phyloP scores from a whole-genome alignment of 2,113 vertebrate genomes.

The Stigmatopora nigra region DNA sequence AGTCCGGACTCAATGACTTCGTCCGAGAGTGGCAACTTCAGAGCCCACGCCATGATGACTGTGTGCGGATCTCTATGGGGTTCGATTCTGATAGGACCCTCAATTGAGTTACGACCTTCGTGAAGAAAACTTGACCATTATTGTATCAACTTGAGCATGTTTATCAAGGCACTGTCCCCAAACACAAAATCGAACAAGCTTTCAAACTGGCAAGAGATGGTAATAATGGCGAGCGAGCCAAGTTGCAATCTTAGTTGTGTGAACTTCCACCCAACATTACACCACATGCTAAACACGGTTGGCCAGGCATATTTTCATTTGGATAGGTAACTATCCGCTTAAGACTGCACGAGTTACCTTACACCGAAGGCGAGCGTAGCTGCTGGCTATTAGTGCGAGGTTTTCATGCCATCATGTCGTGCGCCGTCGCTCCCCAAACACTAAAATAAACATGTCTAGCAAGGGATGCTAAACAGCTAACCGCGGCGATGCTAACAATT shows the following conservation, averaged over 20 bases:
- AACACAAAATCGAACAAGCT: neutral
- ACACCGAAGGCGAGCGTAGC: slow-evolving; percentile 3
- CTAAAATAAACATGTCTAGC: slow-evolving; percentile 56
- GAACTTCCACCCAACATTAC: neutral
- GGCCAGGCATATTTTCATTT: neutral
- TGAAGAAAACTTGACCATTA: neutral
- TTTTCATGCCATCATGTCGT: slow-evolving; percentile 53
- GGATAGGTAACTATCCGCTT: no score
- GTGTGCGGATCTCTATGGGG: slow-evolving; percentile 17
- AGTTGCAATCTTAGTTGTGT: neutral
- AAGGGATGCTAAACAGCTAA: slow-evolving; percentile 36
- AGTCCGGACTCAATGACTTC: slow-evolving; percentile 96
- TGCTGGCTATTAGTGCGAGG: slow-evolving; percentile 17
- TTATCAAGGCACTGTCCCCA: neutral
- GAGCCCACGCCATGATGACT: slow-evolving; percentile 86
- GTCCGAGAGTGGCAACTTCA: slow-evolving; percentile 91
- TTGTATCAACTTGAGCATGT: neutral
- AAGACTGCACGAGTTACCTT: slow-evolving; percentile 29
- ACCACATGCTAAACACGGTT: neutral
- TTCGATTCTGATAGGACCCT: slow-evolving; percentile 17
- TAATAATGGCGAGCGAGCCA: neutral
- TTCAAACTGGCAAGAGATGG: neutral
- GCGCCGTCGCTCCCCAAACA: slow-evolving; percentile 25
- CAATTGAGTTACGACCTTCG: neutral
- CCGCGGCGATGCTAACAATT: slow-evolving; percentile 2